Percentiles rank a stretch among this genome's conserved stretches.
These are phyloP conservation scores for Pseudomyrmex pallidus DNA, from an alignment of 1,140 invertebrate species.

Conservation along the genomic window DNA sequence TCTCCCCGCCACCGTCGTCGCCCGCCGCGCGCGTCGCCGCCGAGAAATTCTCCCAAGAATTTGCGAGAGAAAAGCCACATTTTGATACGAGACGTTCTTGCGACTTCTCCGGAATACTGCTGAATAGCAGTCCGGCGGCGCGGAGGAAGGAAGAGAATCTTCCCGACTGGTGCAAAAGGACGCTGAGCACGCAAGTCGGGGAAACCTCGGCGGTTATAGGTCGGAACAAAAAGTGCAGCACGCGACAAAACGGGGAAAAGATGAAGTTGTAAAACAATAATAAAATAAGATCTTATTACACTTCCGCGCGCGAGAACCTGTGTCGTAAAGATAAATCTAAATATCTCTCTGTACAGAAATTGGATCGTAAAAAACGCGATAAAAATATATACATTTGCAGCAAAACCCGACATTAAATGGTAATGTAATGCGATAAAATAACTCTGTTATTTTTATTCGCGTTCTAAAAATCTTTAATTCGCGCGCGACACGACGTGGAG, in stretches of 20 bases:
- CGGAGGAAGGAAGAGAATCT: conserved; percentile 30
- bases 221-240: neutral
- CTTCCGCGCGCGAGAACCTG: neutral
- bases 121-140: conserved; percentile 39
- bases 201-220: neutral
- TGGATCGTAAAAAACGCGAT: too few relatives aligned
- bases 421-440: neutral
- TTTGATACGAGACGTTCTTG: conserved; percentile 54
- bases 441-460: neutral
- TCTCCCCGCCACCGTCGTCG: neutral
- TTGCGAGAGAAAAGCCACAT: conserved; percentile 45
- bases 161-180: neutral
- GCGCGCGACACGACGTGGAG: too few relatives aligned
- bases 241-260: too few relatives aligned
- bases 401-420: neutral
- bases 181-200: conserved; percentile 1
- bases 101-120: conserved; percentile 1
- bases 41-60: conserved; percentile 36
- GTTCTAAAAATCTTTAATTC: too few relatives aligned
- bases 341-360: neutral
- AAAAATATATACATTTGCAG: too few relatives aligned
- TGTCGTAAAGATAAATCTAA: neutral
- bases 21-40: too few relatives aligned
- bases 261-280: conserved; percentile 9
- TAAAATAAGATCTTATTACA: neutral